phyloP scores from a whole-genome alignment of 2,888 invertebrate species.

The Tridacna crocea region DNA sequence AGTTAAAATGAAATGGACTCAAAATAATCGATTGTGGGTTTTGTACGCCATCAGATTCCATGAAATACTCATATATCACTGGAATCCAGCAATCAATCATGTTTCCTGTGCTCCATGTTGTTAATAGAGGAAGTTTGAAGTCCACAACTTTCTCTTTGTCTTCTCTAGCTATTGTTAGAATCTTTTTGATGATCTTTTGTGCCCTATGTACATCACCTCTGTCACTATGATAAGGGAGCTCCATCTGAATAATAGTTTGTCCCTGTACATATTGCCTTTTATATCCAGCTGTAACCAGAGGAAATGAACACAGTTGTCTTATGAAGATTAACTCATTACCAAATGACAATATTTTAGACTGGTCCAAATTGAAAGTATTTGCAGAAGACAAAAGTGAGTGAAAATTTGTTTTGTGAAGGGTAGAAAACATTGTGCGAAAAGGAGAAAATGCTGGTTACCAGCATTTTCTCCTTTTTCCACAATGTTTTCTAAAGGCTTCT shows the following conservation, averaged over 20 bases:
- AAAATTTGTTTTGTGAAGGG: too few species aligned
- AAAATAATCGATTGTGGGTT: neutral
- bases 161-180: neutral
- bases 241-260: neutral
- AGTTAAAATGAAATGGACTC: neutral
- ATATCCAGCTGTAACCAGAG: neutral
- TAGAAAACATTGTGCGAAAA: too few species aligned
- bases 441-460: too few species aligned
- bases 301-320: neutral
- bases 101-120: constrained; percentile 1
- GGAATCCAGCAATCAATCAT: neutral
- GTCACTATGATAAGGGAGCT: neutral
- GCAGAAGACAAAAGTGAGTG: too few species aligned
- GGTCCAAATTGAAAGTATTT: too few species aligned
- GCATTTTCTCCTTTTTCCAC: too few species aligned
- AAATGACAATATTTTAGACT: too few species aligned
- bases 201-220: neutral
- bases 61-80: neutral
- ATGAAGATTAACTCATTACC: too few species aligned
- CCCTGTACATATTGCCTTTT: neutral
- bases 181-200: neutral
- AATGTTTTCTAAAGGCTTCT: too few species aligned
- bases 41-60: neutral
- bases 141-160: constrained; percentile 13
- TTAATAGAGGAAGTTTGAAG: neutral